Percentiles rank a stretch among this genome's conserved stretches.
phyloP scores from a whole-genome alignment of 2,888 invertebrate species.

The Panzeria rudis region DNA sequence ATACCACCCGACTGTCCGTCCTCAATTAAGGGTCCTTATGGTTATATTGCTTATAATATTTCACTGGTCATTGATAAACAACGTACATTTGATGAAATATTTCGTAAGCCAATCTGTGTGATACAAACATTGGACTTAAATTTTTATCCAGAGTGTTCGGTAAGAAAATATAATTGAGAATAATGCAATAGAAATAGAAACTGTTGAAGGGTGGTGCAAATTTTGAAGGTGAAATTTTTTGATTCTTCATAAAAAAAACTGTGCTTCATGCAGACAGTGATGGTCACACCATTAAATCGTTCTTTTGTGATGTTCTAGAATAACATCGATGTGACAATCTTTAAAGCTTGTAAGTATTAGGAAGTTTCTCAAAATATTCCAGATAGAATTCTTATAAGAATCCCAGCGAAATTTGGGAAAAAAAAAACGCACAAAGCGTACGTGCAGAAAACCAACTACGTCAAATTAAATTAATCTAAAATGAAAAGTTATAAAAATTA shows the following conservation, averaged over 20 bases:
- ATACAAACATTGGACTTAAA: constrained; percentile 92
- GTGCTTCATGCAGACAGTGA: not conserved
- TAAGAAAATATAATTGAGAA: constrained; percentile 79
- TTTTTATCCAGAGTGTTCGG: constrained; percentile 87
- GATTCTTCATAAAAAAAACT: not conserved
- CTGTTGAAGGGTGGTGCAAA: not conserved
- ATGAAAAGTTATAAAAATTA: too few species aligned
- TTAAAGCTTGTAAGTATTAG: too few species aligned
- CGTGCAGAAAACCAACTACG: too few species aligned
- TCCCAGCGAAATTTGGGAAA: too few species aligned
- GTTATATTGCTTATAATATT: constrained; percentile 90
- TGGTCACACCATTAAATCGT: not conserved
- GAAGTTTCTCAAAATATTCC: too few species aligned
- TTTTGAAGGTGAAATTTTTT: not conserved
- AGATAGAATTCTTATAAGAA: too few species aligned
- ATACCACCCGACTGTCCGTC: constrained; percentile 87
- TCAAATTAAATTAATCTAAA: too few species aligned
- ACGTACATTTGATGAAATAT: constrained; percentile 87
- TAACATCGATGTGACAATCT: too few species aligned
- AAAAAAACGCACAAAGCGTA: too few species aligned
- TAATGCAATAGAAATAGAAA: too few species aligned
- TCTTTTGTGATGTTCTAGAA: not conserved
- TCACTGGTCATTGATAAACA: constrained; percentile 91
- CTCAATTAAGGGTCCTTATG: constrained; percentile 89
- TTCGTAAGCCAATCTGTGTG: constrained; percentile 87